Percentiles rank a stretch among this genome's conserved stretches.
phyloP scores from a whole-genome alignment of 2,797 vertebrate genomes.

The Gallinago solitaria region DNA sequence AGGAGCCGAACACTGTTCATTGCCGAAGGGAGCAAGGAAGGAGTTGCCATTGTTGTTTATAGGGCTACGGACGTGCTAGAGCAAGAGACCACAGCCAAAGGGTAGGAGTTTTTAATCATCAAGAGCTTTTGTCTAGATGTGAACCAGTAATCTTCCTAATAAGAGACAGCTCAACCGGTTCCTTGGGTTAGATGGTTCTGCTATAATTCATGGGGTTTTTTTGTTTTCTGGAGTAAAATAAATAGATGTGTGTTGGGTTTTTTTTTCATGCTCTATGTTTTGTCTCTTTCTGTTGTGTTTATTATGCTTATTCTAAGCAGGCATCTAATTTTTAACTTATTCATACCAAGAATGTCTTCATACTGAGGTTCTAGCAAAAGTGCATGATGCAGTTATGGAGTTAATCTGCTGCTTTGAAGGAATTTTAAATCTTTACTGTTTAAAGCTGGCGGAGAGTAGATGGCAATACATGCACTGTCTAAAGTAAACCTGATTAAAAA shows the following conservation, averaged over 20 bases:
- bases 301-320: neutral
- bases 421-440: neutral
- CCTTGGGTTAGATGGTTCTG: neutral
- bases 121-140: neutral
- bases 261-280: neutral
- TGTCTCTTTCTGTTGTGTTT: neutral
- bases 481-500: neutral
- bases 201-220: rapidly evolving
- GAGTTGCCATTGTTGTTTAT: neutral
- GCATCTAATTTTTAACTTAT: neutral
- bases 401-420: neutral
- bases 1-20: neutral
- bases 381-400: rapidly evolving
- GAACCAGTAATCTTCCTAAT: neutral
- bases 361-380: neutral
- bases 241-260: neutral
- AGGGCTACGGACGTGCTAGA: neutral
- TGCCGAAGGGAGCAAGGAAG: neutral
- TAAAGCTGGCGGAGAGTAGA: neutral
- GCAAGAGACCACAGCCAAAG: neutral
- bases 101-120: neutral
- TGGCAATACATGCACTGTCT: neutral
- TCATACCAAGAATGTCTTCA: neutral
- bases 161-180: neutral
- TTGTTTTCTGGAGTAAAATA: neutral